Base-by-base conservation (phyloP, 2,888 invertebrate genomes). In the Electrophaes corylata region DNA sequence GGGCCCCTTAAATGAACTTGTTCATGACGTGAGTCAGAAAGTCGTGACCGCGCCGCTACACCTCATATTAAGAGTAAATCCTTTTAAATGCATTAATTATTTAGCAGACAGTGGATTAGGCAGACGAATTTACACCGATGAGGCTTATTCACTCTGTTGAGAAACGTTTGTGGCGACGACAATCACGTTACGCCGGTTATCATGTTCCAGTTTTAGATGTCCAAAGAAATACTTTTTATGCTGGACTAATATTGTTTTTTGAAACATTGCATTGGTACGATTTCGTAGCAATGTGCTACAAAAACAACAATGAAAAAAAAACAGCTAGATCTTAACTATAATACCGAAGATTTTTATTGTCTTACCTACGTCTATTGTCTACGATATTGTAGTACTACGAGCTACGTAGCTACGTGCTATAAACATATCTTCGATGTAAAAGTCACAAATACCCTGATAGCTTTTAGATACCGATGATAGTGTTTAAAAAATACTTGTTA, bases 11-110 rank as follows among this genome's bases (percentile, higher is more conserved):
- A 84, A 88, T 88, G 85, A 88, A 81, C 83, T 84, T 82, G 81
- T 81, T 79, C 78, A 69, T 72, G 74, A 62, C 66, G 69, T 70
- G 62, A 73, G 77, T 69, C 75, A 65, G 73, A 66, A 81, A 86
- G 81, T 86, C 90, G 89, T 89, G 91, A 86, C 88, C 84, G 84
- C 79, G 84, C 80, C 74, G 81, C 85, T 84, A 82, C 83, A 87
- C 84, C 86, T 88, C 88, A 88, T 85, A 91, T 91, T 91, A 91
- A 79, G 82, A 84, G 81, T 80, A 88, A 88, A 90, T 90, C 91
- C 91, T 88, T 88, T 88, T 84, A 90, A 88, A 91, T 91, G 86
- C 90, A 88, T 90, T 84, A 84, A 90, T 91, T 83, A 91, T 89
- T 88, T 83, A 90, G 84, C 82, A 79, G 82, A 78, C 83, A 74